Evolutionary conservation across 2,113 vertebrate species (phyloP).

Genomic region (Chunga burmeisteri): DNA sequence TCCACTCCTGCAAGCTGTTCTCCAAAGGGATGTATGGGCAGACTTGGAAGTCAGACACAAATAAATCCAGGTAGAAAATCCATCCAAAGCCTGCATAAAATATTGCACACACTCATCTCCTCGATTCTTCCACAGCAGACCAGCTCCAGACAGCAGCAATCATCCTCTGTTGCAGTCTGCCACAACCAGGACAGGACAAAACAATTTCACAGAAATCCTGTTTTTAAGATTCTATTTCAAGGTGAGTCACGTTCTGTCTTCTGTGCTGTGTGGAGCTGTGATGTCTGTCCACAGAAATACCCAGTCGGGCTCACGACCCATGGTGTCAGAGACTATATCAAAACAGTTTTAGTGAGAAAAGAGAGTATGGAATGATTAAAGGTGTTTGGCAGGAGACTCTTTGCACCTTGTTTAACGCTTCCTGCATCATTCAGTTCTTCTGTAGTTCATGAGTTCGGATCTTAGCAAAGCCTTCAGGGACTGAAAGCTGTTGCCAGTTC

Average conservation of each 20-base stretch:
- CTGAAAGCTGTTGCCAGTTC: not conserved
- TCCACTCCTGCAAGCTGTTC: not conserved
- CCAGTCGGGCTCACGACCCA: not conserved
- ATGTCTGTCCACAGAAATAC: conserved; percentile 4
- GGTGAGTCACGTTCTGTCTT: not conserved
- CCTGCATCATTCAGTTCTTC: not conserved
- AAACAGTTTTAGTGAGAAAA: not conserved
- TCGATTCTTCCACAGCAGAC: not conserved
- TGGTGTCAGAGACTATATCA: not conserved
- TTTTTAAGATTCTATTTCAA: not conserved
- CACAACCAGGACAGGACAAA: not conserved
- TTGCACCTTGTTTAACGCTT: conserved; percentile 14
- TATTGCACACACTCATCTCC: not conserved
- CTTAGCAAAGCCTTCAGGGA: not conserved
- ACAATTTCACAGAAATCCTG: not conserved
- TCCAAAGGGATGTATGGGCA: not conserved
- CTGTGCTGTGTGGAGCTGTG: not conserved
- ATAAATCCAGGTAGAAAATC: not conserved
- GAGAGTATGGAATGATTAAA: not conserved
- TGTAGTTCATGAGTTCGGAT: not conserved
- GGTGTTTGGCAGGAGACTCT: conserved; percentile 14
- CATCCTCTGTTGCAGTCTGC: not conserved
- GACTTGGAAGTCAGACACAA: not conserved
- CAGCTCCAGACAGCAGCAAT: not conserved
- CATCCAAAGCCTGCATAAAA: not conserved